phyloP scores from a whole-genome alignment of 2,113 vertebrate species.

The Myrmecobius fasciatus region DNA sequence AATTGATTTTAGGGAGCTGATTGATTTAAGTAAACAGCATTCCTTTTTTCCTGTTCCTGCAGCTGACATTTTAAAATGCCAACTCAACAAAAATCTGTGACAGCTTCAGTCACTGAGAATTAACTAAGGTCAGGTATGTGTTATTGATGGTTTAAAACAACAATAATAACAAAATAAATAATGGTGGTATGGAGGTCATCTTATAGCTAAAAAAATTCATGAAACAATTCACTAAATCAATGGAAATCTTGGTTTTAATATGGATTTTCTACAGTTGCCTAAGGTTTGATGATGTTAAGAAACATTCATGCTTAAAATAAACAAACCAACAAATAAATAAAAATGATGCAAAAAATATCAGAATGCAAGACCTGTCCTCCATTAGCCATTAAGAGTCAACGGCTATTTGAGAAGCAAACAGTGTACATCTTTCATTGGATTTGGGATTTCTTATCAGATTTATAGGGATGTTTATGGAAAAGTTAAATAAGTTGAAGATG shows the following conservation, averaged over 20 bases:
- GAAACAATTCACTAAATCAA: constrained; percentile 21
- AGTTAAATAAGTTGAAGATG: neutral
- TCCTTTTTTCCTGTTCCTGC: neutral
- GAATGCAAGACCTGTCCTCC: constrained; percentile 4
- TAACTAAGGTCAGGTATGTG: constrained; percentile 4
- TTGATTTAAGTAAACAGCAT: constrained; percentile 3
- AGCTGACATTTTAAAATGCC: constrained; percentile 41
- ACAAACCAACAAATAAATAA: neutral
- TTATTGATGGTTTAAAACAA: constrained; percentile 3
- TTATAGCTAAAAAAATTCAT: neutral
- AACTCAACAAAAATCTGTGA: constrained; percentile 8
- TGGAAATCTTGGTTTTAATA: constrained; percentile 1
- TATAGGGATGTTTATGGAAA: neutral
- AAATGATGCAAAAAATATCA: neutral
- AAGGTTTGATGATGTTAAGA: neutral
- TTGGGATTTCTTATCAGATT: constrained; percentile 42
- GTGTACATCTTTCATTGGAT: constrained; percentile 39
- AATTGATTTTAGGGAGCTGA: constrained; percentile 19
- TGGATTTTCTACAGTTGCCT: neutral
- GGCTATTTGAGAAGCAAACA: constrained; percentile 55
- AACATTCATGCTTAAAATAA: constrained; percentile 44
- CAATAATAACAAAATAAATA: neutral
- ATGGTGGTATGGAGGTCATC: neutral
- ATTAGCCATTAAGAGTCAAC: constrained; percentile 33
- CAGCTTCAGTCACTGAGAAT: constrained; percentile 13